These are phyloP conservation scores for Trichopria drosophilae DNA, from an alignment of 2,888 invertebrate genomes.

Conservation along the genomic window DNA sequence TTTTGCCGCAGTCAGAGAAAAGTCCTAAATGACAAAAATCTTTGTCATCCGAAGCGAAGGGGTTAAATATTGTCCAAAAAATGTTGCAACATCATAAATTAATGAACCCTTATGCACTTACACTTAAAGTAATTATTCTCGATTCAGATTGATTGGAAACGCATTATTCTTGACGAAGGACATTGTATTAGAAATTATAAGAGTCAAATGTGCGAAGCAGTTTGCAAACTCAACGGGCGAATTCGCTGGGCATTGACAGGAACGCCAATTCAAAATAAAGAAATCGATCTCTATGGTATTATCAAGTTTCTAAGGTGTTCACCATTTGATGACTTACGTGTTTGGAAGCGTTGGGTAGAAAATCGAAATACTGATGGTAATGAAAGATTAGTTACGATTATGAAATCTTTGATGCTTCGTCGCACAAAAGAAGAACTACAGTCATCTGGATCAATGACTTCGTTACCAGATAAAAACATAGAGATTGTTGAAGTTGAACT, in stretches of 20 bases:
- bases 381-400: conserved; percentile 80
- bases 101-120: not conserved
- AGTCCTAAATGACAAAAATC: no score
- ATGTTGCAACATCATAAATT: conserved; percentile 1
- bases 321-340: conserved; percentile 85
- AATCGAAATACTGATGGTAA: conserved; percentile 78
- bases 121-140: not conserved
- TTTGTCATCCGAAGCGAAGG: no score
- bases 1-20: no score
- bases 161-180: conserved; percentile 91
- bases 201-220: conserved; percentile 72
- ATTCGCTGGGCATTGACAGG: conserved; percentile 87
- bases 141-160: conserved; percentile 77
- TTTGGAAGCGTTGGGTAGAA: conserved; percentile 93
- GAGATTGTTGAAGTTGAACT: conserved; percentile 67
- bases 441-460: conserved; percentile 64
- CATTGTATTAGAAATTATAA: conserved; percentile 90
- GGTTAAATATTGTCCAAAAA: not conserved
- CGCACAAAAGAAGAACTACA: conserved; percentile 84
- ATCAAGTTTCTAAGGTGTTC: conserved; percentile 81
- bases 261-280: conserved; percentile 94
- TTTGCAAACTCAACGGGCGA: conserved; percentile 65
- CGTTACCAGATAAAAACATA: conserved; percentile 66
- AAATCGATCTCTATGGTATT: conserved; percentile 78
- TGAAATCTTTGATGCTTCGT: conserved; percentile 82